Conservation (phyloP, 2,797 vertebrate genomes). For the Falco naumanni region DNA sequence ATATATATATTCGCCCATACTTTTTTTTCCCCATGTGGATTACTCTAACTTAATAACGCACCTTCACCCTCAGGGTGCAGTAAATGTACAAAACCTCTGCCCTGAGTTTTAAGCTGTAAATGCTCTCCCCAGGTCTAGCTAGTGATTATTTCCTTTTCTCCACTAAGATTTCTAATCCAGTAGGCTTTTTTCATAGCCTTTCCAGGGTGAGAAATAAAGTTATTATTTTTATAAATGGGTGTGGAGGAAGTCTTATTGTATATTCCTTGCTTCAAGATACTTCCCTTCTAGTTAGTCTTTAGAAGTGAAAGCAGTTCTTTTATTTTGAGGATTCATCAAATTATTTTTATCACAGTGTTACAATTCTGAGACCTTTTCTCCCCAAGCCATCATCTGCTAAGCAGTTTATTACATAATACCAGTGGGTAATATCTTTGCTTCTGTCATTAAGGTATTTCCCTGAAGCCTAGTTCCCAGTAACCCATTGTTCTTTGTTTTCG, state of each 20-base stretch:
- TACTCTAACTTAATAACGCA: neutral
- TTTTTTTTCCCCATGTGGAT: fast-evolving
- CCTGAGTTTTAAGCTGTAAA: neutral
- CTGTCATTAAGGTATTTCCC: slow-evolving; percentile 5
- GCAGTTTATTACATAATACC: slow-evolving; percentile 1
- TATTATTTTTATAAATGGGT: neutral
- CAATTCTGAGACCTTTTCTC: neutral
- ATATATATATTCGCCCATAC: no score
- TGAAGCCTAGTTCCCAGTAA: neutral
- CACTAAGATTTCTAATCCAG: neutral
- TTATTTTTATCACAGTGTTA: neutral
- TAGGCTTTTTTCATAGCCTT: neutral
- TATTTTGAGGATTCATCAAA: slow-evolving; percentile 9
- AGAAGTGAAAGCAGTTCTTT: neutral
- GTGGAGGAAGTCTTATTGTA: neutral
- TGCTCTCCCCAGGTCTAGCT: neutral
- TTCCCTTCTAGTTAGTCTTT: neutral
- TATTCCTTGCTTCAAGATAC: neutral
- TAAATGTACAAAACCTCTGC: neutral
- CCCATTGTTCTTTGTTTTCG: neutral
- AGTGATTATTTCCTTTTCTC: neutral
- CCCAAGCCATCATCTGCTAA: neutral
- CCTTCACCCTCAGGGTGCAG: neutral
- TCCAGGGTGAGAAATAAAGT: neutral
- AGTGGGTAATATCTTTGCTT: slow-evolving; percentile 2